A percentile compares a stretch with the other conserved stretches of the same genome.
phyloP scores from a whole-genome alignment of 2,113 vertebrate species.

The Apeltes quadracus region DNA sequence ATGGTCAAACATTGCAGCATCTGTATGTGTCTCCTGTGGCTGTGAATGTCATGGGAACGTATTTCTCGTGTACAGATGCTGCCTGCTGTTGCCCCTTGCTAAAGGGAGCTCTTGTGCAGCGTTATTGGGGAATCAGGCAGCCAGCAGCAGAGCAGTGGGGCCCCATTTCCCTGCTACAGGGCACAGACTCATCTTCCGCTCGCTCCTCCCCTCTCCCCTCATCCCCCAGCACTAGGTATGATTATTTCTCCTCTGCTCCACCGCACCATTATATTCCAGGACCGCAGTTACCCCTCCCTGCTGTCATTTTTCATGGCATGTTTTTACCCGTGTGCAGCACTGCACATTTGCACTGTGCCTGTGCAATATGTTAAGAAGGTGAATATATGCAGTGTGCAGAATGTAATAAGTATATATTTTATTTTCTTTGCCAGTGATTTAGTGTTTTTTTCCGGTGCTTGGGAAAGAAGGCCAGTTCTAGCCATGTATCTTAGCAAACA shows the following conservation, averaged over 20 bases:
- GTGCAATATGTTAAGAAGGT: slow-evolving; percentile 78
- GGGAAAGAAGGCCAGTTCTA: slow-evolving; percentile 62
- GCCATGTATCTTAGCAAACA: slow-evolving; percentile 78
- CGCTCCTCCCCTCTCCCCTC: slow-evolving; percentile 60
- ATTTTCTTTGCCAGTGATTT: slow-evolving; percentile 79
- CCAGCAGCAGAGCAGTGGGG: slow-evolving; percentile 67
- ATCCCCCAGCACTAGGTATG: slow-evolving; percentile 72
- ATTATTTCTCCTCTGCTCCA: slow-evolving; percentile 79
- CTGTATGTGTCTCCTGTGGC: slow-evolving; percentile 34
- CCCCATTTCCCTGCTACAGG: slow-evolving; percentile 75
- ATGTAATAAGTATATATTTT: slow-evolving; percentile 81
- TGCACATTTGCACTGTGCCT: slow-evolving; percentile 71
- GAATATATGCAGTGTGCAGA: slow-evolving; percentile 77
- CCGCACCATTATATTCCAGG: slow-evolving; percentile 75
- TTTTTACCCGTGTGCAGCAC: slow-evolving; percentile 70
- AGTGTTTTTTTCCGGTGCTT: slow-evolving; percentile 67
- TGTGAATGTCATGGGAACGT: slow-evolving; percentile 25
- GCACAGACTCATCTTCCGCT: slow-evolving; percentile 73
- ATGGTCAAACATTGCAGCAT: slow-evolving; percentile 15
- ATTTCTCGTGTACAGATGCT: slow-evolving; percentile 41
- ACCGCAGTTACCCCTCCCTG: slow-evolving; percentile 73
- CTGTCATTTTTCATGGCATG: slow-evolving; percentile 80
- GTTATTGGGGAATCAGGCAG: slow-evolving; percentile 64
- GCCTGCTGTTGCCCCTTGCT: slow-evolving; percentile 50
- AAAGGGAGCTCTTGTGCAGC: slow-evolving; percentile 57